Evolutionary conservation across 2,797 vertebrate species (phyloP), one percentile per base, ranked within the genome.

Genomic region (Bradypodion ventrale): DNA sequence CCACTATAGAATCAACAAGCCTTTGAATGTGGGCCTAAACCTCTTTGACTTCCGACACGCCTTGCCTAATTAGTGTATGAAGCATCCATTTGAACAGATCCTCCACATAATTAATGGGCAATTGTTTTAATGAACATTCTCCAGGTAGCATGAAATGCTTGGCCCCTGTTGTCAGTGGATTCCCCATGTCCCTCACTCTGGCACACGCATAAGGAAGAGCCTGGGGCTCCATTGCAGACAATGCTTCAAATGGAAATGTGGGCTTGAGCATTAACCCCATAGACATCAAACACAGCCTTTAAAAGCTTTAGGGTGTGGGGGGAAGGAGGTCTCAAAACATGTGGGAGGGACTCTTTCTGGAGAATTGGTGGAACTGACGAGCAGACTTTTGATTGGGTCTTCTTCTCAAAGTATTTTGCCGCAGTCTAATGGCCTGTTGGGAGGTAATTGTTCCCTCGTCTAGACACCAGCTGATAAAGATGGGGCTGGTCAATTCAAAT

Each of bases 41-140:
- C 52, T 40, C 32, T 82, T 80, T 78, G 77, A 73, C 75, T 85
- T 76, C 8, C 68, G 80, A n/a, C 12, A 44, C 32, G 73, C 63
- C 15, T 78, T 60, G 78, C 88, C 66, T 75, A 83, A 75, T 49
- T 10, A n/a, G 75, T 29, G 37, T 59, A 44, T 40, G 32, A 87
- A 92, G 85, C 0, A 83, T 19, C 52, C 13, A 62, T 80, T 89
- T 62, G 79, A 85, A 21, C 85, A 83, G 73, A 63, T 66, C 62
- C 0, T 0, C 40, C 2, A 60, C 27, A 59, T 62, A 80, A 32
- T 63, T 49, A 80, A 88, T 16, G 10, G 84, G 2, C 72, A 62
- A 23, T 44, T 78, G 37, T 78, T 82, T 85, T 84, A 85, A 82
- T 40, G 66, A 0, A 0, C 23, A 79, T 85, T 90, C 88, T 78